Conservation (phyloP, 2,888 invertebrate genomes). For the Holacanthella duospinosa region DNA sequence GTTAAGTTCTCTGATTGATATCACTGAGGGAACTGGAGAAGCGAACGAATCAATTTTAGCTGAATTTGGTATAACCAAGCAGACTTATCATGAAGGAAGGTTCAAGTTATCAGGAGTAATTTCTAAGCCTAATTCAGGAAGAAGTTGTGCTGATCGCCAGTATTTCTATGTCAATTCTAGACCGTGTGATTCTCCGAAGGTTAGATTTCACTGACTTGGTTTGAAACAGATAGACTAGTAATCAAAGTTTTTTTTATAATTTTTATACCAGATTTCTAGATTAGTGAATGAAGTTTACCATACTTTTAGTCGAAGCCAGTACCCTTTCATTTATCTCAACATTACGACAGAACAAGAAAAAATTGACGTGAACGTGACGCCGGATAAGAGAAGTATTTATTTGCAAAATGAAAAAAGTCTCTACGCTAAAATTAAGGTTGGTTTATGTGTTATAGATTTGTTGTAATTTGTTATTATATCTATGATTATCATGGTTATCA, state of each 20-base stretch:
- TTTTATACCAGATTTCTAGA: slow-evolving; percentile 51
- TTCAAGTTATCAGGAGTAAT: slow-evolving; percentile 71
- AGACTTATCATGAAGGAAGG: neutral
- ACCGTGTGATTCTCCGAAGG: slow-evolving; percentile 83
- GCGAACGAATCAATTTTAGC: slow-evolving; percentile 30
- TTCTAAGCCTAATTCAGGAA: slow-evolving; percentile 78
- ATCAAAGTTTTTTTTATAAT: neutral
- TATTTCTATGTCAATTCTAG: slow-evolving; percentile 86
- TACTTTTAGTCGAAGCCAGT: slow-evolving; percentile 64
- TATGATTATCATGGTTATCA: too few relatives aligned
- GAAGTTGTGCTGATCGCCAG: slow-evolving; percentile 79
- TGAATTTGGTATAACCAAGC: neutral
- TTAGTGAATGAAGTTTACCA: slow-evolving; percentile 83
- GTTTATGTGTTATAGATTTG: too few relatives aligned
- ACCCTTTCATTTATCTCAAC: slow-evolving; percentile 83
- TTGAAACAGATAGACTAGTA: neutral
- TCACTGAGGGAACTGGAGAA: slow-evolving; percentile 11
- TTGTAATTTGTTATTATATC: too few relatives aligned
- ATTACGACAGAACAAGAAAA: slow-evolving; percentile 54
- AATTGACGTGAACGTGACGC: slow-evolving; percentile 93
- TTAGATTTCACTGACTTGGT: too few relatives aligned
- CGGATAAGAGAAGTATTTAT: slow-evolving; percentile 88
- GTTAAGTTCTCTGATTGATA: slow-evolving; percentile 24
- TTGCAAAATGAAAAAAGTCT: slow-evolving; percentile 74
- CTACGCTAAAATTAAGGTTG: slow-evolving; percentile 59